phyloP scores from a whole-genome alignment of 2,113 vertebrate genomes.

The Piaya cayana region DNA sequence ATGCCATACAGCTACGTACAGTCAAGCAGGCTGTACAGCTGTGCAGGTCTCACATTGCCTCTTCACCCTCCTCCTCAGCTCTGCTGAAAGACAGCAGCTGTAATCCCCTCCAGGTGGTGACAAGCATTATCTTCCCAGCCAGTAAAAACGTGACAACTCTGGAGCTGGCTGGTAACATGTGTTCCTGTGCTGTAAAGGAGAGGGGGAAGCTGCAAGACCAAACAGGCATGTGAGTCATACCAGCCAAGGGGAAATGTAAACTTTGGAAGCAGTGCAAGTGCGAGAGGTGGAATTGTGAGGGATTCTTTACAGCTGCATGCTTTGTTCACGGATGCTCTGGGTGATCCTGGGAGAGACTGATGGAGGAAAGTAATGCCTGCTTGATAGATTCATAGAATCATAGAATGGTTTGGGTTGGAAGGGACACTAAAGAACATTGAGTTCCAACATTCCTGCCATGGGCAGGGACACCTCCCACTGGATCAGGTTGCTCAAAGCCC shows the following conservation, averaged over 20 bases:
- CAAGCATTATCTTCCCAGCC: not conserved
- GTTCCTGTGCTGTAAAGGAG: not conserved
- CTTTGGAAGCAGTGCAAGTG: not conserved
- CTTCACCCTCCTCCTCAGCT: not conserved
- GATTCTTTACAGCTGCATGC: not conserved
- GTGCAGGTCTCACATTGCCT: not conserved
- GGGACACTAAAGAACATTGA: too few species aligned
- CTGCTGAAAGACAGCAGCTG: constrained; percentile 22
- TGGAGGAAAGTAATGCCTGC: not conserved
- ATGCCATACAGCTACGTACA: not conserved
- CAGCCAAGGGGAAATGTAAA: constrained; percentile 22
- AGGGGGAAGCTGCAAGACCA: constrained; percentile 33
- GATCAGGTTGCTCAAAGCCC: too few species aligned
- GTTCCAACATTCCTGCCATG: too few species aligned
- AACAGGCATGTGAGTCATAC: not conserved
- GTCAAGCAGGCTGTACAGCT: not conserved
- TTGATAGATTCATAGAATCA: not conserved
- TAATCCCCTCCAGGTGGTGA: constrained; percentile 41
- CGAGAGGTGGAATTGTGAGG: not conserved
- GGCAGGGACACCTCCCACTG: too few species aligned
- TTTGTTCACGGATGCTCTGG: not conserved
- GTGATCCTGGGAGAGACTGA: rapidly evolving
- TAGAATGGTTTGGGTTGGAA: too few species aligned
- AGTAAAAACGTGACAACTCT: not conserved
- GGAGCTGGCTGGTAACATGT: not conserved